Conservation (phyloP, 1,140 invertebrate genomes). For the roundworm (Caenorhabditis elegans) region DNA sequence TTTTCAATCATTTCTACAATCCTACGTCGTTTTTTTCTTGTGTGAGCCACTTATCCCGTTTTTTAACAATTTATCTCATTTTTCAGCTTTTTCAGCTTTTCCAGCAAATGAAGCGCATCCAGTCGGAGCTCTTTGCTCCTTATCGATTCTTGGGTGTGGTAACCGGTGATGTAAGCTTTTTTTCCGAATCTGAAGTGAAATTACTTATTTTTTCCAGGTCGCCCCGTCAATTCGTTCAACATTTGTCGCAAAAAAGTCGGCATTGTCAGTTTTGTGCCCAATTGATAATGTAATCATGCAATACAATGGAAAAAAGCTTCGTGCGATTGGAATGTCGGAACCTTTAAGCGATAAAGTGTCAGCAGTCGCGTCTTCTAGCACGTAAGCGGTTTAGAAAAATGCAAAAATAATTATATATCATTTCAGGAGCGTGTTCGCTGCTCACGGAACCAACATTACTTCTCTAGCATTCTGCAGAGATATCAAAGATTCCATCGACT, state of each 20-base stretch:
- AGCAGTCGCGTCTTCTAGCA: conserved; percentile 4
- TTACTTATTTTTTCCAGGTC: too few species aligned
- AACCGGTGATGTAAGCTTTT: not conserved
- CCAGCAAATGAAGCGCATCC: conserved; percentile 18
- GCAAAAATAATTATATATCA: too few species aligned
- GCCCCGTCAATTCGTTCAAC: not conserved
- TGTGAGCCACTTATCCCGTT: too few species aligned
- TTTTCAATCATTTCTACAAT: too few species aligned
- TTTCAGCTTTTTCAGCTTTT: not conserved
- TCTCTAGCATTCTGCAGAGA: conserved; percentile 15
- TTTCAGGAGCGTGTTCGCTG: conserved; percentile 21
- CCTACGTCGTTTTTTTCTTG: too few species aligned
- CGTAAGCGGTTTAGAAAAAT: not conserved
- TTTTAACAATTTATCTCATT: too few species aligned
- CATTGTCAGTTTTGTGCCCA: conserved; percentile 25
- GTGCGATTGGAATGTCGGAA: conserved; percentile 19
- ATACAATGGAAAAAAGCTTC: conserved; percentile 34
- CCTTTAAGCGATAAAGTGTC: not conserved
- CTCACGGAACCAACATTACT: conserved; percentile 15
- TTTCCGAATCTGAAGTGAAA: not conserved
- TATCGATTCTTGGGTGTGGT: not conserved
- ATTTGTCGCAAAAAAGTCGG: not conserved
- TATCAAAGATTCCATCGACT: not conserved
- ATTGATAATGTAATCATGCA: conserved; percentile 33
- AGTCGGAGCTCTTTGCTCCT: conserved; percentile 29